phyloP scores from a whole-genome alignment of 2,797 vertebrate genomes.

The Poecile montanus region DNA sequence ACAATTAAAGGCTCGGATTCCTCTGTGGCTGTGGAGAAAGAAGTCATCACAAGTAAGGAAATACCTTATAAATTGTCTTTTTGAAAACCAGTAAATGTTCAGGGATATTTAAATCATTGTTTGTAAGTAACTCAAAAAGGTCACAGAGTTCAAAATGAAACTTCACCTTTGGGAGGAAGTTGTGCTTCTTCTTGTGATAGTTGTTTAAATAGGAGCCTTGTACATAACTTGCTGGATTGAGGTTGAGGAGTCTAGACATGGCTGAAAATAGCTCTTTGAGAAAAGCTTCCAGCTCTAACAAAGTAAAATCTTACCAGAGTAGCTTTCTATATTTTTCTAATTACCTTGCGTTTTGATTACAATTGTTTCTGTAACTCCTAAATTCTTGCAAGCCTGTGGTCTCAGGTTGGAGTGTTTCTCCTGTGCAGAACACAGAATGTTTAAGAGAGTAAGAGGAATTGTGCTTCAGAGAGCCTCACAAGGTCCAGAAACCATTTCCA shows the following conservation, averaged over 20 bases:
- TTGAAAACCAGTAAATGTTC: not conserved
- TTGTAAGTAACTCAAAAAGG: not conserved
- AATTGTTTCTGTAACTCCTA: not conserved
- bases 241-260: not conserved
- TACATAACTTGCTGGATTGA: rapidly evolving
- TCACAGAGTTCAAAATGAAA: not conserved
- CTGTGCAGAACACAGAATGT: not conserved
- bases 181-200: not conserved
- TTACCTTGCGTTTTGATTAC: not conserved
- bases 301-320: not conserved
- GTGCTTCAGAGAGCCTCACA: not conserved
- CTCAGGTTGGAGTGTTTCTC: not conserved
- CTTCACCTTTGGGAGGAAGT: not conserved
- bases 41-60: slow-evolving; percentile 84
- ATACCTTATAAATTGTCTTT: not conserved
- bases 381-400: not conserved
- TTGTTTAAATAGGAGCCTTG: not conserved
- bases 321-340: not conserved
- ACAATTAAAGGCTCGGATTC: slow-evolving; percentile 80
- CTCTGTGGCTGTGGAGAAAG: slow-evolving; percentile 76
- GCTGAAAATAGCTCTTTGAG: not conserved
- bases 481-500: not conserved
- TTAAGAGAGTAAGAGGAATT: not conserved
- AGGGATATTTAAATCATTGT: not conserved
- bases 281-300: not conserved